Evolutionary conservation across 1,140 invertebrate species (phyloP).

Genomic region (Galendromus occidentalis): DNA sequence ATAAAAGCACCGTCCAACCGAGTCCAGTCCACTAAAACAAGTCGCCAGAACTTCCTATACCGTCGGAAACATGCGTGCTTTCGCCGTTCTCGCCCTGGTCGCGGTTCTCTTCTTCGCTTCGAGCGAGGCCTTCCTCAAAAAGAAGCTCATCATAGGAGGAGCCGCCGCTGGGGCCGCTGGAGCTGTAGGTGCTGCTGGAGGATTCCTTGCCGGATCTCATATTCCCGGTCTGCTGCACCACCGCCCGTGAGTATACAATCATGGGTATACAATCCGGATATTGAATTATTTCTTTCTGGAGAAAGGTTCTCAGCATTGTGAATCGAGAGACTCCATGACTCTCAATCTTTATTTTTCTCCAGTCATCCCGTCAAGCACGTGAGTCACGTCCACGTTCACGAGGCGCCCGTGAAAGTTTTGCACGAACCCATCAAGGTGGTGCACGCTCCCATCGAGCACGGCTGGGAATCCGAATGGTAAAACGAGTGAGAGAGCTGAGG

Average conservation of each 20-base stretch:
- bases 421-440: conserved; percentile 4
- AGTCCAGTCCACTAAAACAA: no score
- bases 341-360: background rate
- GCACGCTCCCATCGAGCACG: conserved; percentile 6
- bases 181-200: conserved; percentile 1
- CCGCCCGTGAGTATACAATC: background rate
- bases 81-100: background rate
- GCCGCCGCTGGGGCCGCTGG: background rate
- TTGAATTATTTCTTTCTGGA: no score
- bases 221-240: background rate
- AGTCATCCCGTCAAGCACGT: background rate
- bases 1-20: no score
- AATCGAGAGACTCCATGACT: no score
- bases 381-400: background rate
- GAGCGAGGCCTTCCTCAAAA: background rate
- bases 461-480: background rate
- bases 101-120: background rate
- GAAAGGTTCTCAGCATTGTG: no score
- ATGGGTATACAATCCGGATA: no score
- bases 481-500: background rate
- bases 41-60: no score
- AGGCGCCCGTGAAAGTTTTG: background rate
- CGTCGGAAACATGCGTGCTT: background rate
- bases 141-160: background rate
- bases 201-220: background rate